Base-by-base conservation (phyloP, 2,797 vertebrate genomes). In the Cyclopterus lumpus region DNA sequence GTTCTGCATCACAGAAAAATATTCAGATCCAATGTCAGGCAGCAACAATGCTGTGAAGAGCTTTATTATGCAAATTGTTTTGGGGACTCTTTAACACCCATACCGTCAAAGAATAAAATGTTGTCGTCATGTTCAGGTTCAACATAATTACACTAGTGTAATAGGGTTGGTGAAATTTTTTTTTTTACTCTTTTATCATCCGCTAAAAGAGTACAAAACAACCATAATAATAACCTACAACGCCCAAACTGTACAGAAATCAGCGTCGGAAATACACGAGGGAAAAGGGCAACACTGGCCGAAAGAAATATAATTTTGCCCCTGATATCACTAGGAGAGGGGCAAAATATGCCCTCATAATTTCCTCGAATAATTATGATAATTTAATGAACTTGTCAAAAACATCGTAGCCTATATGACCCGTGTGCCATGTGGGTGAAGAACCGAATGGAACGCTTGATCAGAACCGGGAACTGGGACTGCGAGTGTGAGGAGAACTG, bases 1-100 rank as follows among this genome's bases (percentile, higher is more conserved):
- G 24, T 77, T 76, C 24, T 72, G 55, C 64, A 66, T 83, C 71
- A 65, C 46, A 79, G 61, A 54, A 67, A n/a, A 79, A 80, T 57
- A 76, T 71, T 71, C 72, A 71, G 71, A 80, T 73, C 59, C 34
- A 64, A 64, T 77, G 86, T 72, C 71, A 80, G 70, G 54, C 51
- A 70, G 71, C 65, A 73, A 59, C 54, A 84, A 81, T 51, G 48
- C 60, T 65, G 54, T 60, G 65, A 83, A 58, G 70, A 68, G 51
- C n/a, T n/a, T 76, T 40, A 81, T 78, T 73, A 81, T 82, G 78
- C 62, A 84, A 77, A 86, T 84, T 36, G 26, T 32, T 81, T 69
- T 63, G 10, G 63, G 82, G 42, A 66, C 26, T 75, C 61, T 66
- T 55, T 76, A 49, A 83, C 71, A 55, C 34, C 14, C 3, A 8